These are phyloP conservation scores for Cinara cedri DNA, from an alignment of 2,888 invertebrate species.

Conservation along the genomic window DNA sequence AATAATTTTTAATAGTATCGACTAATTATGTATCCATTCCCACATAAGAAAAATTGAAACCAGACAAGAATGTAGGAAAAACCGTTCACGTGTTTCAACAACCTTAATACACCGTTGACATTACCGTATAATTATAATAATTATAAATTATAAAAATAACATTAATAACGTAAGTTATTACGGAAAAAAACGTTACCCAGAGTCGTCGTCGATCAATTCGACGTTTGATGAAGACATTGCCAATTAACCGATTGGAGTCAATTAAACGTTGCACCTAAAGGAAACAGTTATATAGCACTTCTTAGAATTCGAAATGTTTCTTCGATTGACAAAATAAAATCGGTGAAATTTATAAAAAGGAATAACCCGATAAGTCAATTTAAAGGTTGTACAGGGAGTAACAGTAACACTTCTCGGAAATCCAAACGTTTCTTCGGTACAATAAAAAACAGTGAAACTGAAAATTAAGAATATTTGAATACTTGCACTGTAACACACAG, in stretches of 20 bases:
- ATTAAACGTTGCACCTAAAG: background rate
- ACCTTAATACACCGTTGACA: background rate
- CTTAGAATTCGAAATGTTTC: background rate
- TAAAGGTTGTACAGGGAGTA: background rate
- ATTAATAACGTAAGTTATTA: background rate
- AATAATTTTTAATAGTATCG: too few relatives aligned
- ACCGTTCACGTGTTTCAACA: background rate
- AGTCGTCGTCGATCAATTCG: constrained; percentile 49
- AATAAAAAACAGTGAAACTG: constrained; percentile 3
- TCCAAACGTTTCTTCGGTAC: background rate
- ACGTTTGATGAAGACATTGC: constrained; percentile 46
- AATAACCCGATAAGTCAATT: too few relatives aligned
- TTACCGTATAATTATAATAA: constrained; percentile 14
- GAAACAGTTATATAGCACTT: too few relatives aligned
- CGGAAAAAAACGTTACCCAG: constrained; percentile 40
- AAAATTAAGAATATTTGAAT: constrained; percentile 20
- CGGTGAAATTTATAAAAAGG: background rate
- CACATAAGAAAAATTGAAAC: background rate
- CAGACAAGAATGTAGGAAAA: background rate
- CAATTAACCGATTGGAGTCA: background rate
- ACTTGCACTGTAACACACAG: constrained; percentile 44
- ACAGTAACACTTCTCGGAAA: background rate
- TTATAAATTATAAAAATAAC: background rate
- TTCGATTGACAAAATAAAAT: constrained; percentile 19
- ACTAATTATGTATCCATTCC: too few relatives aligned